phyloP scores from a whole-genome alignment of 2,888 invertebrate genomes.

The Drosophila neotestacea region DNA sequence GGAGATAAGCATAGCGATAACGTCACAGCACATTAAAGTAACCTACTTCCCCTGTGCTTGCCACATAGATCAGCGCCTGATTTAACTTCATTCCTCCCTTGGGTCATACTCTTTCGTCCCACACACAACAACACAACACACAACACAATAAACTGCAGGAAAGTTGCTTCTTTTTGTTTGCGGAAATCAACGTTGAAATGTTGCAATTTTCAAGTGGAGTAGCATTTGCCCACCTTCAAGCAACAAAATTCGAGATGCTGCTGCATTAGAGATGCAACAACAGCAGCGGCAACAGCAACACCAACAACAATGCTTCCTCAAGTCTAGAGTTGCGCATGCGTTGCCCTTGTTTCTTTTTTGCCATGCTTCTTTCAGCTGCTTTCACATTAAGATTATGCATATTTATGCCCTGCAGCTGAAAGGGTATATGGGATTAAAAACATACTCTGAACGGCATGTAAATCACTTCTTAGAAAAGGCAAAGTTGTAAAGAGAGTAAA shows the following conservation, averaged over 20 bases:
- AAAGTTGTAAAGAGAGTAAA: background rate
- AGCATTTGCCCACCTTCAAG: slow-evolving; percentile 46
- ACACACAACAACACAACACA: slow-evolving; percentile 20
- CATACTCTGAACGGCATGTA: background rate
- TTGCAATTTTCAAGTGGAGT: slow-evolving; percentile 55
- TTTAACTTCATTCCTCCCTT: slow-evolving; percentile 6
- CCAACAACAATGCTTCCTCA: slow-evolving; percentile 22
- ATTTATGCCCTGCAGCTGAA: background rate
- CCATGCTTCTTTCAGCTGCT: slow-evolving; percentile 23
- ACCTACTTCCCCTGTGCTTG: slow-evolving; percentile 26
- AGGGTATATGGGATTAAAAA: slow-evolving; percentile 8
- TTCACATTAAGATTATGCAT: slow-evolving; percentile 18
- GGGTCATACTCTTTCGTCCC: background rate
- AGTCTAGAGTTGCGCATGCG: slow-evolving; percentile 43
- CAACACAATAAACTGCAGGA: slow-evolving; percentile 12
- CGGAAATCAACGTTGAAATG: slow-evolving; percentile 56
- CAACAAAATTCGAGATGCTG: slow-evolving; percentile 54
- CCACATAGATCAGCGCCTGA: slow-evolving; percentile 42
- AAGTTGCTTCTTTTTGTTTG: slow-evolving; percentile 13
- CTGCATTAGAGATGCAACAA: slow-evolving; percentile 35
- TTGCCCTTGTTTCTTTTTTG: slow-evolving; percentile 45
- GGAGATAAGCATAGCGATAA: slow-evolving; percentile 64
- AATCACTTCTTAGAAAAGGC: background rate
- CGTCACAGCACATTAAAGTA: slow-evolving; percentile 59
- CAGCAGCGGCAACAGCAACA: background rate